Evolutionary conservation across 1,140 invertebrate species (phyloP).

Genomic region (Cotesia glomerata): DNA sequence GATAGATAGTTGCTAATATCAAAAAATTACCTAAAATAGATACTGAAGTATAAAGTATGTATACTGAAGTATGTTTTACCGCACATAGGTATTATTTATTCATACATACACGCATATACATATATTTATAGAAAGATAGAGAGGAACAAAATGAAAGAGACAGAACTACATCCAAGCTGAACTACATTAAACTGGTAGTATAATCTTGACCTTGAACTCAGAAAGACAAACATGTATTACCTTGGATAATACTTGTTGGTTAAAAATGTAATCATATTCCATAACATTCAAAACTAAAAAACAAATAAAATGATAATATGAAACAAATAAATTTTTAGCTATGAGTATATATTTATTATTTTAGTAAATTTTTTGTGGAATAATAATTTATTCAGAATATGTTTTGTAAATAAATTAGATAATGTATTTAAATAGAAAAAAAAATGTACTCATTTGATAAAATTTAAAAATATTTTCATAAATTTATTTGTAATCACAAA

Average conservation of each 20-base stretch:
- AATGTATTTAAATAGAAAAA: no score
- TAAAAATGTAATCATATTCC: neutral
- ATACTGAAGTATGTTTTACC: neutral
- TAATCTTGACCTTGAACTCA: constrained; percentile 3
- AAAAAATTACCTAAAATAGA: neutral
- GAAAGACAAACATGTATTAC: neutral
- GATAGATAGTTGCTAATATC: neutral
- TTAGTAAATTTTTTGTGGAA: no score
- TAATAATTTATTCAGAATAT: no score
- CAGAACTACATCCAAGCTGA: neutral
- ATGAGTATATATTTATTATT: no score
- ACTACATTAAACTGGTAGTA: constrained; percentile 3
- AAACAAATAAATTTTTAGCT: no score
- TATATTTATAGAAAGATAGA: neutral
- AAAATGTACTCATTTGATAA: no score
- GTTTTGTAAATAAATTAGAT: no score
- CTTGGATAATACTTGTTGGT: neutral
- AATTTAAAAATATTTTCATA: no score
- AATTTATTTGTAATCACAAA: no score
- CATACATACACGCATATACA: neutral
- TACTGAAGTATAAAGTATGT: neutral
- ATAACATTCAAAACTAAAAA: no score
- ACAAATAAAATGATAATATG: no score
- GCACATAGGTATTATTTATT: neutral
- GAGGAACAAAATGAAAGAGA: no score